These are phyloP conservation scores for Acrocephalus arundinaceus DNA, from an alignment of 2,113 vertebrate genomes.

Conservation along the genomic window DNA sequence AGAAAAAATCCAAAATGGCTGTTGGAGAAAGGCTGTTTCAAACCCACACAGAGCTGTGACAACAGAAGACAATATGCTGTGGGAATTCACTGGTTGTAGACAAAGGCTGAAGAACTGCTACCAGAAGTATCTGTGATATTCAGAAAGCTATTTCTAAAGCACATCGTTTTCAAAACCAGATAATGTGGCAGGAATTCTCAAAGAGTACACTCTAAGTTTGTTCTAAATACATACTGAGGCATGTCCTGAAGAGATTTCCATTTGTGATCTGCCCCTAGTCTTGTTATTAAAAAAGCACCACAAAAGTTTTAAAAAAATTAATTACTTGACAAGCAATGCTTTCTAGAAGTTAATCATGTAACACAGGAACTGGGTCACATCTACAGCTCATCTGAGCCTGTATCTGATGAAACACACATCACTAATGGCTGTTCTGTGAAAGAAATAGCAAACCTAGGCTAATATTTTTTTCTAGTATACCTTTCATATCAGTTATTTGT, in stretches of 20 bases:
- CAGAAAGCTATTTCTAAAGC: not conserved
- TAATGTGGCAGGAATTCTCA: not conserved
- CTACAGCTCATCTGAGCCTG: not conserved
- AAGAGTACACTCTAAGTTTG: not conserved
- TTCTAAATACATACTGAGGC: not conserved
- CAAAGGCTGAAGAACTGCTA: not conserved
- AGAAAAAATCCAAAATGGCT: not conserved
- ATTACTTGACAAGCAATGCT: not conserved
- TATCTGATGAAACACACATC: not conserved
- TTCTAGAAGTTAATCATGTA: not conserved
- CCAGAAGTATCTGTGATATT: not conserved
- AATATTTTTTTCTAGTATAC: not conserved
- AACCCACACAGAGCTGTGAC: not conserved
- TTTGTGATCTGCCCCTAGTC: not conserved
- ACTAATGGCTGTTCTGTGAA: not conserved
- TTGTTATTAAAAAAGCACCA: not conserved
- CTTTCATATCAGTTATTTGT: not conserved
- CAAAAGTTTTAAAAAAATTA: not conserved
- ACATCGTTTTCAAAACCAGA: not conserved
- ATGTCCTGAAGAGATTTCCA: not conserved
- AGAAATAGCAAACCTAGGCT: not conserved
- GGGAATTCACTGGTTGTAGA: not conserved
- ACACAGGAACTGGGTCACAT: not conserved
- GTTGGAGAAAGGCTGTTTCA: not conserved
- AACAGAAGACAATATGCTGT: not conserved